A percentile compares a stretch with the other conserved stretches of the same genome.
Conservation (phyloP, 1,140 invertebrate genomes). For the Parasteatoda tepidariorum region DNA sequence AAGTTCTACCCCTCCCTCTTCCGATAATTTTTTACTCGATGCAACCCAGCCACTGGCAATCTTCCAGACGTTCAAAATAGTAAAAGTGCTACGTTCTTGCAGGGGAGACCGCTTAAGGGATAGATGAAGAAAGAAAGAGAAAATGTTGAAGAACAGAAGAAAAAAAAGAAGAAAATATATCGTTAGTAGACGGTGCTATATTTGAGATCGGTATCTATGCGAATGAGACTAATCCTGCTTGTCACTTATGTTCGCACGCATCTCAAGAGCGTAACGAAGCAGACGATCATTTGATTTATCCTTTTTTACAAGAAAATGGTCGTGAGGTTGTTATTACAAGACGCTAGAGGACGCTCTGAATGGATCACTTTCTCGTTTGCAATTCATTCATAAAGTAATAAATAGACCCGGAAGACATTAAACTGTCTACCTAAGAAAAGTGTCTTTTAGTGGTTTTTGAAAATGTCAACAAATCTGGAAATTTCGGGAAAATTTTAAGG, state of each 20-base stretch:
- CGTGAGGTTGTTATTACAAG: neutral
- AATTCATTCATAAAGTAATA: conserved; percentile 3
- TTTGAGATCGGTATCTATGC: conserved; percentile 35
- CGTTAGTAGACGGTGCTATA: neutral
- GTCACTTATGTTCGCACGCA: conserved; percentile 8
- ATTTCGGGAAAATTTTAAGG: too few relatives aligned
- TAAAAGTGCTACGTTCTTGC: neutral
- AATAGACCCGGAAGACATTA: neutral
- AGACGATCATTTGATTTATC: conserved; percentile 3
- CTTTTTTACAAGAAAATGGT: neutral
- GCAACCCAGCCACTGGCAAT: neutral
- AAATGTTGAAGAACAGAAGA: neutral
- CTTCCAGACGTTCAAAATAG: neutral
- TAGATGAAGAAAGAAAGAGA: neutral
- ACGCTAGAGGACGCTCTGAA: neutral
- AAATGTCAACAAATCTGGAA: too few relatives aligned
- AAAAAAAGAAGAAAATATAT: neutral
- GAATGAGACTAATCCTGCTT: conserved; percentile 17
- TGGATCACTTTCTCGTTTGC: conserved; percentile 17
- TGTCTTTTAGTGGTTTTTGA: too few relatives aligned
- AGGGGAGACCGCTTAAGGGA: neutral
- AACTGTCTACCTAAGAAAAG: too few relatives aligned
- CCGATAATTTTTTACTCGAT: neutral
- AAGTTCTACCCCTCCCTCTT: neutral
- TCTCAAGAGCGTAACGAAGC: conserved; percentile 25